These are phyloP conservation scores for Drosophila suboccidentalis DNA, from an alignment of 2,888 invertebrate genomes.

Conservation along the genomic window DNA sequence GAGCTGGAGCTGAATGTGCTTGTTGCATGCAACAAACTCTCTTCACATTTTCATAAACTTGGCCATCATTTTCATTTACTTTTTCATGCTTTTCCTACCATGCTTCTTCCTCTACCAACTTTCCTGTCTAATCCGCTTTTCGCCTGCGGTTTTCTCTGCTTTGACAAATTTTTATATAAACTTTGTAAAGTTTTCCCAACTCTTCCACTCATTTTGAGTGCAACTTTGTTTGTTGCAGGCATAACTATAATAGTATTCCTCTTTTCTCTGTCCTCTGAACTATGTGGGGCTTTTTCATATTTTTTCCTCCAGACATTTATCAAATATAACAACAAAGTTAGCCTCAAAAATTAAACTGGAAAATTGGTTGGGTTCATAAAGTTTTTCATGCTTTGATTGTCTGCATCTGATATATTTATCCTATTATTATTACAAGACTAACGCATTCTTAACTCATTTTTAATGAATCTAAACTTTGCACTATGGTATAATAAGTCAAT, in stretches of 20 bases:
- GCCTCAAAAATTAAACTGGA: not conserved
- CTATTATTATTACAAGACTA: not conserved
- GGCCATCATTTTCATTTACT: slow-evolving; percentile 42
- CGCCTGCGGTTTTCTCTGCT: slow-evolving; percentile 47
- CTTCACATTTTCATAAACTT: slow-evolving; percentile 53
- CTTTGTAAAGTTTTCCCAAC: slow-evolving; percentile 39
- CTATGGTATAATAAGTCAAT: not conserved
- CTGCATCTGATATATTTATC: slow-evolving; percentile 17
- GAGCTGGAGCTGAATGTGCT: slow-evolving; percentile 26
- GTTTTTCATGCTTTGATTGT: slow-evolving; percentile 12
- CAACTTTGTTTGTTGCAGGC: slow-evolving; percentile 50
- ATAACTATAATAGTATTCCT: not conserved
- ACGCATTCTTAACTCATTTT: slow-evolving; percentile 23
- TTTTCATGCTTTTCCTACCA: slow-evolving; percentile 6
- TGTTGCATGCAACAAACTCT: slow-evolving; percentile 26
- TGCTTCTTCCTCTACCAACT: not conserved
- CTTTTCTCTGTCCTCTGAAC: not conserved
- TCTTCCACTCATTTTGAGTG: slow-evolving; percentile 38
- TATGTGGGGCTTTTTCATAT: slow-evolving; percentile 9
- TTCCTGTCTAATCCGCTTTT: slow-evolving; percentile 52
- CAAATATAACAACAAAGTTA: slow-evolving; percentile 46
- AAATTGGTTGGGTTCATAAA: slow-evolving; percentile 16
- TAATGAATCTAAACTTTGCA: slow-evolving; percentile 2
- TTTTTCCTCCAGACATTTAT: slow-evolving; percentile 42
- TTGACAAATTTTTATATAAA: slow-evolving; percentile 53